Base-by-base conservation (phyloP, 92 coral and sea anemone species). In the Desmophyllum pertusum region DNA sequence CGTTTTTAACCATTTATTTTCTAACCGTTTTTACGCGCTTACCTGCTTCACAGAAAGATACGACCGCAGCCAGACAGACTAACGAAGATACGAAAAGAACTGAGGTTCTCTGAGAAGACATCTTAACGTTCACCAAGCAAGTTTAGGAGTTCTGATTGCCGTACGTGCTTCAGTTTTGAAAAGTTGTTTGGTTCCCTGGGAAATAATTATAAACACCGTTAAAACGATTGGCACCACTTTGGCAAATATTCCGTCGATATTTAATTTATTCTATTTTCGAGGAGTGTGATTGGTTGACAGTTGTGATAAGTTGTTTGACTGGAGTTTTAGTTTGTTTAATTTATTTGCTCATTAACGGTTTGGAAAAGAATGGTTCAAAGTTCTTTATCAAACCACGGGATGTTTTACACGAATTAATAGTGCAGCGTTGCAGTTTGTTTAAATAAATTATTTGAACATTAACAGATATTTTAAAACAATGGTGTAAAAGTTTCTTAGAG, bases 11-110 rank as follows among this genome's bases (percentile, higher is more conserved):
- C 29, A 4, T 21, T n/a, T 23, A 23, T 5, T 55, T 55, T 55
- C 9, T 55, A 14, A 33, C n/a, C n/a, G 38, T 30, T 33, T 14
- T 10, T 13, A 0, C 9, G 21, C 7, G 18, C 41, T 18, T 65
- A 65, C 70, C 40, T 65, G 70, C 70, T 31, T 65, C 40, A 65
- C 70, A 10, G 21, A 65, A 15, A 13, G 70, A 65, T 65, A 65
- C 23, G 29, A 65, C 40, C 17, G 42, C 37, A 17, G 15, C 70
- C 70, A 65, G 19, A 5, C 37, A 33, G 25, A 17, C 70, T 17
- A 65, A 33, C 9, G 23, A 33, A 18, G 23, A 33, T 1, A 18
- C 11, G 39, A 65, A 5, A 33, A 65, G 40, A 10, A 15, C 11
- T 65, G 39, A 7, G 25, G 21, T 3, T 30, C 4, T 65, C 70